phyloP scores from a whole-genome alignment of 1,140 invertebrate species.

The Drosophila triauraria region DNA sequence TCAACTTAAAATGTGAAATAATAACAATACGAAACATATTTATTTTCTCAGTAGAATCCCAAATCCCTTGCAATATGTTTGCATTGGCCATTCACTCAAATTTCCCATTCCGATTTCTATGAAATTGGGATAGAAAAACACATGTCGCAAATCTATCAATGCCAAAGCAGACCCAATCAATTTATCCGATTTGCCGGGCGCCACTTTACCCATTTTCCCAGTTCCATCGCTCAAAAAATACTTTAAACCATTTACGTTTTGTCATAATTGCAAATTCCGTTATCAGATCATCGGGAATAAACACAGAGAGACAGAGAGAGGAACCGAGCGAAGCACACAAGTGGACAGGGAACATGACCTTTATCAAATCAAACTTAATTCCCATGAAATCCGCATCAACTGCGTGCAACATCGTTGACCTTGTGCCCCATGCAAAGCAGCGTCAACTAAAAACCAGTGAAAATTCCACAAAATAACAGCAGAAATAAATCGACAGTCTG shows the following conservation, averaged over 20 bases:
- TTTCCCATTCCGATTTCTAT: neutral
- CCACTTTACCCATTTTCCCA: conserved; percentile 21
- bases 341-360: conserved; percentile 41
- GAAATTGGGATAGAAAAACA: conserved; percentile 8
- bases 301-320: conserved; percentile 1
- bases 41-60: neutral
- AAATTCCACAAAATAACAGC: conserved; percentile 29
- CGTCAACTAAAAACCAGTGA: conserved; percentile 33
- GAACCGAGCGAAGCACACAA: conserved; percentile 1
- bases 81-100: conserved; percentile 7
- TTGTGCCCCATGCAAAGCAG: conserved; percentile 37
- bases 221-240: conserved; percentile 31
- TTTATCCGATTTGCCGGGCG: conserved; percentile 19
- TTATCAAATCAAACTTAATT: conserved; percentile 65
- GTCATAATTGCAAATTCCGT: conserved; percentile 54
- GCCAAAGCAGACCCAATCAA: conserved; percentile 32
- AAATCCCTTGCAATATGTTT: neutral
- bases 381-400: conserved; percentile 57
- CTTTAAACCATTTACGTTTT: conserved; percentile 51
- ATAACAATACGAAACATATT: neutral
- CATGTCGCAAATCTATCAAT: conserved; percentile 22
- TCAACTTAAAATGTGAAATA: too few species aligned
- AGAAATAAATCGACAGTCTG: conserved; percentile 31
- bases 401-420: conserved; percentile 57
- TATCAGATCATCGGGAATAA: conserved; percentile 50